Base-by-base conservation (phyloP, 2,113 vertebrate species). In the Microtus oregoni region DNA sequence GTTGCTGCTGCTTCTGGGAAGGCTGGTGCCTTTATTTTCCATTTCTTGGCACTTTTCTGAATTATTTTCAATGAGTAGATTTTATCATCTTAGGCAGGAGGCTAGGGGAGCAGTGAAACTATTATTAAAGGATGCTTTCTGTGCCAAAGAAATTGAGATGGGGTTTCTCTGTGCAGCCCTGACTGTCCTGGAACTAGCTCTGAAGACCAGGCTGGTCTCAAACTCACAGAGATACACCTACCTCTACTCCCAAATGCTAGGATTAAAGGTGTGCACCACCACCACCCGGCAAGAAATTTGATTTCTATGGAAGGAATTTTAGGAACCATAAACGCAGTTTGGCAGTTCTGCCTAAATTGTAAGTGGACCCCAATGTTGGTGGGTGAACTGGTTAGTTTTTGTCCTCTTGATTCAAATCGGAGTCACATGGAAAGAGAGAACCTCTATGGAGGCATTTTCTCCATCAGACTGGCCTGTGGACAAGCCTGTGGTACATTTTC, bases 91-190 rank as follows among this genome's bases (percentile, higher is more conserved):
- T 92, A 79, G 61, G 41, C 86, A 67, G 14, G 38, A 63, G 2
- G 24, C 65, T 26, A 8, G 75, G 77, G 22, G 67, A 26, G 22
- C 86, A 90, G 90, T 13, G 32, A 86, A 87, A 44, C 41, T 50
- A 50, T 90, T 95, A 30, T 44, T 68, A 92, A 82, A 85, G 55
- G 55, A 78, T 61, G 83, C 78, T 86, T 95, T 91, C n/a, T 96
- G 28, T 91, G 81, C 41, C 68, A 86, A 94, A 93, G 44, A 90
- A 87, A 88, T 58, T 35, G 67, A 70, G 32, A 70, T 30, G 14
- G 67, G 13, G 67, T 70, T 70, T 70, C 67, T 70, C 32, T 70
- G 14, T 28, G 67, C 35, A 70, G 30, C 32, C 15, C 68, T 70
- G 32, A 7, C 14, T 70, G 15, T n/a, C 68, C 68, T 70, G 68